Conservation (phyloP, 2,888 invertebrate genomes). For the Ditula angustiorana region DNA sequence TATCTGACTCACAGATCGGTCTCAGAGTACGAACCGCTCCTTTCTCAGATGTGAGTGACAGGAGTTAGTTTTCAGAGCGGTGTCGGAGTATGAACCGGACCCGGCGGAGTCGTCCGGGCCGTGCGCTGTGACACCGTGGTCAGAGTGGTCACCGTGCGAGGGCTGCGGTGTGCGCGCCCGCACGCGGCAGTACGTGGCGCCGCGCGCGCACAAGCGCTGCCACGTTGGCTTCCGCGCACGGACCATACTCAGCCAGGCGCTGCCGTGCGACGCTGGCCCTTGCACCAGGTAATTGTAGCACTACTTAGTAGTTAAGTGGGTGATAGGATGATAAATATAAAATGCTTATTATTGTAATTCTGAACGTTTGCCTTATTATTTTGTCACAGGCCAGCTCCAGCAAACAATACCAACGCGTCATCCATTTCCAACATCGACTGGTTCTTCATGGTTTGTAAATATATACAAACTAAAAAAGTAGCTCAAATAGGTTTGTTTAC, state of each 20-base stretch:
- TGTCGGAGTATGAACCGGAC: conserved; percentile 79
- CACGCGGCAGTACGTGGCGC: conserved; percentile 87
- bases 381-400: conserved; percentile 66
- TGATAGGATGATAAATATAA: no score
- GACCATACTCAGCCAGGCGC: conserved; percentile 73
- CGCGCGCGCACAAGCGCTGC: conserved; percentile 88
- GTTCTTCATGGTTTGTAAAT: conserved; percentile 71
- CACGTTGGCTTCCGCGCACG: conserved; percentile 74
- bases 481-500: no score
- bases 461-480: background rate
- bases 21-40: no score
- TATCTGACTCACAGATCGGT: no score
- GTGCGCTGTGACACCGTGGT: conserved; percentile 91
- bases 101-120: conserved; percentile 70
- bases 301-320: no score
- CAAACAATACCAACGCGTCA: conserved; percentile 60
- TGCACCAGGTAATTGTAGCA: conserved; percentile 62
- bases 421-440: conserved; percentile 58
- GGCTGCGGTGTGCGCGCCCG: conserved; percentile 90
- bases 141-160: conserved; percentile 90
- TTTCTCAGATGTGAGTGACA: background rate
- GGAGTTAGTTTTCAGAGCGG: conserved; percentile 55
- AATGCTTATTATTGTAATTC: no score
- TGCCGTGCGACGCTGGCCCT: conserved; percentile 75
- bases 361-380: background rate